Percentiles rank a stretch among this genome's conserved stretches.
These are phyloP conservation scores for Melanotaenia pygmaea DNA, from an alignment of 2,797 vertebrate genomes.

Conservation along the genomic window DNA sequence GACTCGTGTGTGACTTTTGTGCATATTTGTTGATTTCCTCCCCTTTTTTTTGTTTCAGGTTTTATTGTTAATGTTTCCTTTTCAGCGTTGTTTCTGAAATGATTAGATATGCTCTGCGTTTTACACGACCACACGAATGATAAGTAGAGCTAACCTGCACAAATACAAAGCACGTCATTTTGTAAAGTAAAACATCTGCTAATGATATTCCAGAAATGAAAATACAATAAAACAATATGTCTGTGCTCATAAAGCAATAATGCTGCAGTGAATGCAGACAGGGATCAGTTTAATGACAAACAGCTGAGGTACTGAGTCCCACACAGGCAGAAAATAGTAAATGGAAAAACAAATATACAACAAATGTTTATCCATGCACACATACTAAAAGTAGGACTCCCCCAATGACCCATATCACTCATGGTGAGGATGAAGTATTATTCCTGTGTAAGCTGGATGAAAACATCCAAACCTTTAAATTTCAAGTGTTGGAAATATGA, in stretches of 20 bases:
- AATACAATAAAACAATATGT: constrained; percentile 36
- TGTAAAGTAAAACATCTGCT: constrained; percentile 47
- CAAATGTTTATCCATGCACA: constrained; percentile 16
- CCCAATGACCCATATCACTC: constrained; percentile 76
- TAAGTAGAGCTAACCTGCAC: no score
- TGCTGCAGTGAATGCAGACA: constrained; percentile 3
- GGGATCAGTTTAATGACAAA: constrained; percentile 35
- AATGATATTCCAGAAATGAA: constrained; percentile 41
- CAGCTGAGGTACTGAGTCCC: constrained; percentile 3
- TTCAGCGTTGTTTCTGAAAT: no score
- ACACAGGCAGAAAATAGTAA: constrained; percentile 2
- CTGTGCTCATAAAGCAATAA: constrained; percentile 9
- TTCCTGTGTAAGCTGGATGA: not conserved
- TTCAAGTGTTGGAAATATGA: not conserved
- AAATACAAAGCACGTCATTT: no score
- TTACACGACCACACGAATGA: no score
- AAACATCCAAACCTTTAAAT: not conserved
- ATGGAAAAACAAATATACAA: constrained; percentile 8
- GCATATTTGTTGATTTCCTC: no score
- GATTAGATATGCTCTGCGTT: no score
- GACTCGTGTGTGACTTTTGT: no score
- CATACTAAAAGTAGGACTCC: constrained; percentile 44
- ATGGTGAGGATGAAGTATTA: constrained; percentile 45
- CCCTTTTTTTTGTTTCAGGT: no score
- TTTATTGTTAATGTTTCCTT: no score